Base-by-base conservation (phyloP, 1,140 invertebrate species). In the Drosophila nigrodunni region DNA sequence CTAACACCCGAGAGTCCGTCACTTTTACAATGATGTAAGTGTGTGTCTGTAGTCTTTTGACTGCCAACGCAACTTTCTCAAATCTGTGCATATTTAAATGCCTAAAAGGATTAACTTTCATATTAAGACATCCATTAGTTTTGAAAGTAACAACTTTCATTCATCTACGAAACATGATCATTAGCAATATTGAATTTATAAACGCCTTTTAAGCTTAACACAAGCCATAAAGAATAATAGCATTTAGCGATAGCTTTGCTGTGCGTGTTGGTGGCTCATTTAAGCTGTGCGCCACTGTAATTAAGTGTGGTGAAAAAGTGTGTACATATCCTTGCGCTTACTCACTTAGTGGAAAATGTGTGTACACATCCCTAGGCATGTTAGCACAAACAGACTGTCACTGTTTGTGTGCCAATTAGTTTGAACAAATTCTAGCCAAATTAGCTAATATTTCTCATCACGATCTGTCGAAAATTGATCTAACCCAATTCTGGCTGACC, bases 71-170 rank as follows among this genome's bases (percentile, higher is more conserved):
- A 34, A 59, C 57, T 59, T 59, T 59, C 57, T 44, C 41, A 59
- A 68, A 59, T 52, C 21, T 59, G 7, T 59, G 41, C 54, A 65
- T 37, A 43, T 54, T 34, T 54, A 11, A 54, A 65, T 44, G 65
- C 18, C 57, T 25, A 59, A 68, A 70, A 70, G 67, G 67, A 70
- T 70, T 70, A 61, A 46, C 50, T 54, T 49, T 50, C 41, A 7
- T 41, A 69, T 10, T 30, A 30, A 37, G 25, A 41, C 37, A 41
- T 57, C 66, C 18, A 58, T n/a, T 21, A 47, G 39, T 57, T 55
- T 13, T 47, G 43, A 66, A 68, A 58, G 55, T 30, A 59, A 59
- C 35, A 68, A 68, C 66, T 68, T 68, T 69, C 66, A 41, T 59
- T 49, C 50, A 18, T 13, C 39, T 44, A 11, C 39, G 25, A 30